Base-by-base conservation (phyloP, 2,888 invertebrate species). In the Drosophila picticornis region DNA sequence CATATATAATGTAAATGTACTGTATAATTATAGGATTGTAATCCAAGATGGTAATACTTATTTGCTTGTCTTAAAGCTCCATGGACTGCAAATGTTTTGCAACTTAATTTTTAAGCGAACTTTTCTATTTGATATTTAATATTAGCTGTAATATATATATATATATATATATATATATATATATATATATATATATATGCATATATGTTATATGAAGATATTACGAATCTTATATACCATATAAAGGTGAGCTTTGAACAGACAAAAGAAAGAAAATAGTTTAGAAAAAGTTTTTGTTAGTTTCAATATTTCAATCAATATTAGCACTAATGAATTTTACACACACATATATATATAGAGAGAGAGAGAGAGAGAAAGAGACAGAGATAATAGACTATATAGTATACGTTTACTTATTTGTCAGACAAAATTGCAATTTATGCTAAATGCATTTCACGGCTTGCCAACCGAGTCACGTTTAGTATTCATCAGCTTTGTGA, bases 401-500 rank as follows among this genome's bases (percentile, higher is more conserved):
- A 11, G 31, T 31, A n/a, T 43, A 40, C 43, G 31, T 19, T 40
- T 57, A 60, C 56, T 52, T 40, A 70, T 50, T 32, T 85, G 71
- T 71, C 52, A 80, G 67, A 43, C 62, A 66, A 60, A 75, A 32
- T 60, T 68, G 58, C 67, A 72, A 70, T 81, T 75, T 84, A 84
- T 78, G 77, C 72, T 72, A 86, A 83, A 83, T 83, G 75, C 72
- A 75, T 74, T 77, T 75, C 50, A 72, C 61, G 70, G 52, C 59
- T 78, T 74, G 70, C 68, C 65, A 84, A 65, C 55, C 74, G 48
- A 74, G 80, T 84, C 84, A 84, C 80, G 84, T 87, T 87, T 67
- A 80, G 38, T 70, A 76, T 87, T 74, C 82, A 80, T 74, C 71
- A 63, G 65, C 57, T 65, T 61, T 65, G 51, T 46, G 68, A 63